Evolutionary conservation across 2,113 vertebrate species (phyloP).

Genomic region (Caloenas nicobarica): DNA sequence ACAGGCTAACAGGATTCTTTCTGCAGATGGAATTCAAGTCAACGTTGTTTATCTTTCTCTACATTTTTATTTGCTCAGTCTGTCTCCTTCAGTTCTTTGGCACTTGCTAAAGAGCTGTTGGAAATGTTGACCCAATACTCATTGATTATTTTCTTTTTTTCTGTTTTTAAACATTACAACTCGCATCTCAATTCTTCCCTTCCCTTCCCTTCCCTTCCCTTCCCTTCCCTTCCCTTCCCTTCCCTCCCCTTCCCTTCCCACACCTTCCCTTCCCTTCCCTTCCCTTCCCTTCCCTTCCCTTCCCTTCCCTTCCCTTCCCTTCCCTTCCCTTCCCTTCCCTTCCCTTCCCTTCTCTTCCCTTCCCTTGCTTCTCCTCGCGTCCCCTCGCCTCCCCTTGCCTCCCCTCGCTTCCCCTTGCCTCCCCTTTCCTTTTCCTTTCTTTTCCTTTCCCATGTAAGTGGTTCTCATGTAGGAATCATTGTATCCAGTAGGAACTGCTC

Average conservation of each 20-base stretch:
- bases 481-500: neutral
- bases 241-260: no score
- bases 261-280: no score
- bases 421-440: no score
- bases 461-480: neutral
- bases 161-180: neutral
- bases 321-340: no score
- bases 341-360: no score
- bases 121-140: slow-evolving; percentile 1
- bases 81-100: neutral
- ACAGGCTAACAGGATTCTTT: neutral
- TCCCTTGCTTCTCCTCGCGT: no score
- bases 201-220: no score
- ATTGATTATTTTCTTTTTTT: neutral
- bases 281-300: no score
- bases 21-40: neutral
- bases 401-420: no score
- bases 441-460: neutral
- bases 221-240: no score
- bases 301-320: no score
- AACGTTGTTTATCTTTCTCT: slow-evolving; percentile 32
- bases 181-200: neutral
- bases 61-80: neutral
- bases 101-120: neutral
- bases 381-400: no score